Conservation (phyloP, 2,888 invertebrate species). For the Chesias legatella region DNA sequence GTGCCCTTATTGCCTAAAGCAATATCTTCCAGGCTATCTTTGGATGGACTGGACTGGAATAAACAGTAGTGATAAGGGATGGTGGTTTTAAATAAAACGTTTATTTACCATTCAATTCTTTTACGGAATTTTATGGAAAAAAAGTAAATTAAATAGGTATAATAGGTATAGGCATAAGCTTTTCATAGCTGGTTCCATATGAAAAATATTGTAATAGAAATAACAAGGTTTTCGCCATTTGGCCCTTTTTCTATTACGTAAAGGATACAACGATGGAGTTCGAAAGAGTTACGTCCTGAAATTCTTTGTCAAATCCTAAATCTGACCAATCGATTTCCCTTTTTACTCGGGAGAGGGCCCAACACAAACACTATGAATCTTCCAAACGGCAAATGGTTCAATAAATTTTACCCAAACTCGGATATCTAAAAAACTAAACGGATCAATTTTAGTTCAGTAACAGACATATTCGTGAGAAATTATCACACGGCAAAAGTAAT, state of each 20-base stretch:
- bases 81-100: no score
- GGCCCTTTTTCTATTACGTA: not conserved
- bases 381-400: constrained; percentile 27
- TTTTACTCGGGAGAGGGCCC: constrained; percentile 2
- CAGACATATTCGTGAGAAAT: constrained; percentile 31
- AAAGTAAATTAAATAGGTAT: no score
- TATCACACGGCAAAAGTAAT: constrained; percentile 26
- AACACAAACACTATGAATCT: constrained; percentile 28
- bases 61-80: no score
- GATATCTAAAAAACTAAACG: constrained; percentile 25
- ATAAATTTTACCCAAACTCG: constrained; percentile 27
- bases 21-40: no score
- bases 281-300: constrained; percentile 9
- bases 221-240: no score
- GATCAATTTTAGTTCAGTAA: constrained; percentile 30
- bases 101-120: no score
- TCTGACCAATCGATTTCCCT: constrained; percentile 5
- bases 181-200: no score
- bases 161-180: no score
- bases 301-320: constrained; percentile 3
- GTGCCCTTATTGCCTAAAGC: no score
- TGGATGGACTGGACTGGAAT: no score
- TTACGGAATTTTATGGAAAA: no score
- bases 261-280: not conserved
- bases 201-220: no score